Percentiles rank a stretch among this genome's conserved stretches.
phyloP scores from a whole-genome alignment of 2,888 invertebrate species.

The Mythimna vitellina region DNA sequence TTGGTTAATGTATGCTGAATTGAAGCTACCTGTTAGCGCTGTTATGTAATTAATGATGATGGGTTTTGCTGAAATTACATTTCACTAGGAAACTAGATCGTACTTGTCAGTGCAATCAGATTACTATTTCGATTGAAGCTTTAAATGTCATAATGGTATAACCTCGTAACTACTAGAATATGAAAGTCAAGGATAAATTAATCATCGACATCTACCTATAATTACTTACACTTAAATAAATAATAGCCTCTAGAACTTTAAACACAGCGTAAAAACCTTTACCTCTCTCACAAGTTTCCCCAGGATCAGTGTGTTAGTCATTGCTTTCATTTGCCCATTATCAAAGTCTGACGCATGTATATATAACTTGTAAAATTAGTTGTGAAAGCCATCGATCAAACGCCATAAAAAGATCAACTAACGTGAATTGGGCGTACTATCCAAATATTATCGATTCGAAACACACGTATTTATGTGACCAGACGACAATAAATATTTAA shows the following conservation, averaged over 20 bases:
- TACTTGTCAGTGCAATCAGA: neutral
- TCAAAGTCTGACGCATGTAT: slow-evolving; percentile 38
- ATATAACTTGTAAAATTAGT: slow-evolving; percentile 43
- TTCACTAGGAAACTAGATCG: slow-evolving; percentile 2
- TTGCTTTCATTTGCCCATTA: slow-evolving; percentile 43
- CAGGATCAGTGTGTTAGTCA: slow-evolving; percentile 31
- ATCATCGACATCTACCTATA: neutral
- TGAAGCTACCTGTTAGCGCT: slow-evolving; percentile 12
- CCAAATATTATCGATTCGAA: slow-evolving; percentile 62
- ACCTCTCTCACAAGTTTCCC: slow-evolving; percentile 37
- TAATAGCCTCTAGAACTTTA: neutral
- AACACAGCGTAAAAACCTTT: neutral
- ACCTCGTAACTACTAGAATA: slow-evolving; percentile 5
- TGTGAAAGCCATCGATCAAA: slow-evolving; percentile 58
- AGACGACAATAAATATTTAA: slow-evolving; percentile 53
- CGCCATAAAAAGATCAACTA: slow-evolving; percentile 44
- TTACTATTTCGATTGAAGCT: slow-evolving; percentile 12
- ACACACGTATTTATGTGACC: slow-evolving; percentile 51
- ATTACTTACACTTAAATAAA: slow-evolving; percentile 16
- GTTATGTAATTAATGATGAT: slow-evolving; percentile 31
- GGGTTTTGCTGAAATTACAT: slow-evolving; percentile 12
- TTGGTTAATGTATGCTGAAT: slow-evolving; percentile 33
- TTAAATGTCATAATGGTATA: slow-evolving; percentile 9
- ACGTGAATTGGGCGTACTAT: slow-evolving; percentile 50
- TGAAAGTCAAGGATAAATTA: slow-evolving; percentile 25